These are phyloP conservation scores for Oncorhynchus kisutch DNA, from an alignment of 2,113 vertebrate genomes.

Conservation along the genomic window DNA sequence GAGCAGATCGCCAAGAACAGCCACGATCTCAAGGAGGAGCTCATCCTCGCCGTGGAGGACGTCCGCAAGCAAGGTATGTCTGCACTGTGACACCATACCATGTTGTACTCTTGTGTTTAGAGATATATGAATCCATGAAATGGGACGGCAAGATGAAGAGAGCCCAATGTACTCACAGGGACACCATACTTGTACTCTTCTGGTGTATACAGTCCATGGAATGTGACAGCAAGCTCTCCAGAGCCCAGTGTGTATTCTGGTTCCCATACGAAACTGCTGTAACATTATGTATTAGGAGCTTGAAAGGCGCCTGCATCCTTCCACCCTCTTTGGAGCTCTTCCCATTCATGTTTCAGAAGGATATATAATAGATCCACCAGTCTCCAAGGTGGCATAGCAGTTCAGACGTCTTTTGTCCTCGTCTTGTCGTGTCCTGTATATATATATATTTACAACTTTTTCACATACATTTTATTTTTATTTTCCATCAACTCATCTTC, in stretches of 20 bases:
- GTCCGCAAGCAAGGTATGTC: conserved; percentile 92
- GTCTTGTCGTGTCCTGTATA: too few species aligned
- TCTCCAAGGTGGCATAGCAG: too few species aligned
- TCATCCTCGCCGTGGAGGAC: conserved; percentile 93
- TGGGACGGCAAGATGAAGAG: too few species aligned
- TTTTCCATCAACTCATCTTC: too few species aligned
- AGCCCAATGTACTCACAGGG: background rate
- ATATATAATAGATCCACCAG: too few species aligned
- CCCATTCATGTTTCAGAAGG: background rate
- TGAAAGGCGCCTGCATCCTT: background rate
- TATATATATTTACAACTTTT: too few species aligned
- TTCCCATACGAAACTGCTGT: background rate
- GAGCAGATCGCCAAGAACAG: conserved; percentile 98
- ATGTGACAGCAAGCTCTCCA: background rate
- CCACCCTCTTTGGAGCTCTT: background rate
- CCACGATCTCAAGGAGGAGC: conserved; percentile 94
- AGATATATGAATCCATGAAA: background rate
- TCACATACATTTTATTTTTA: too few species aligned
- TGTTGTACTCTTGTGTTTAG: too few species aligned
- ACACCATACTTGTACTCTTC: background rate
- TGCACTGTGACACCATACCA: background rate
- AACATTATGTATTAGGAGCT: conserved; percentile 16
- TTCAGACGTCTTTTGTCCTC: too few species aligned
- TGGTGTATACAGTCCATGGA: background rate
- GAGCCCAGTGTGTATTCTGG: background rate